These are phyloP conservation scores for Emesis castigata DNA, from an alignment of 2,888 invertebrate species.

Conservation along the genomic window DNA sequence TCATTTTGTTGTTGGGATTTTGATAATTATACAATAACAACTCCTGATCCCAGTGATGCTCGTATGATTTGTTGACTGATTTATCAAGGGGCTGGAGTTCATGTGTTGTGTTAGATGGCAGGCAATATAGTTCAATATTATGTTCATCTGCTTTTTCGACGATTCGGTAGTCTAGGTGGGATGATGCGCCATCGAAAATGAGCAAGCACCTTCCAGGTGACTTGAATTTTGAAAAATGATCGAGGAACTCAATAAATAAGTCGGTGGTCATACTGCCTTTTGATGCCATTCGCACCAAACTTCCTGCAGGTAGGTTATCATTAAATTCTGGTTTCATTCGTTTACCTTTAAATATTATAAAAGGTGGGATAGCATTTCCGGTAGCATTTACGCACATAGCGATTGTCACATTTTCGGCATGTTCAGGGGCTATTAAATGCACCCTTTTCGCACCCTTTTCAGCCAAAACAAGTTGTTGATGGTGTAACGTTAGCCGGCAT, in stretches of 20 bases:
- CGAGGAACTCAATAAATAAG: conserved; percentile 28
- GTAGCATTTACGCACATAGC: conserved; percentile 36
- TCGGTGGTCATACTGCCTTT: conserved; percentile 52
- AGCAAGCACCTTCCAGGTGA: conserved; percentile 40
- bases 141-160: conserved; percentile 45
- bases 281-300: conserved; percentile 47
- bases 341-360: conserved; percentile 42
- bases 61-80: conserved; percentile 32
- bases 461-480: conserved; percentile 9
- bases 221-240: conserved; percentile 44
- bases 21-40: too few relatives aligned
- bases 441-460: conserved; percentile 31
- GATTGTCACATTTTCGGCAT: conserved; percentile 48
- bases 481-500: not conserved
- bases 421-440: conserved; percentile 38
- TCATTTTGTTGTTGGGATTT: too few relatives aligned
- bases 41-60: conserved; percentile 46
- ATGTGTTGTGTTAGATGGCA: conserved; percentile 3
- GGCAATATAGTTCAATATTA: conserved; percentile 46
- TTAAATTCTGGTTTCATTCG: conserved; percentile 26
- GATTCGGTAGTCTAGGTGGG: conserved; percentile 35
- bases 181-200: conserved; percentile 47
- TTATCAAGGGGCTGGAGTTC: conserved; percentile 58
- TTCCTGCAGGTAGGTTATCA: conserved; percentile 50
- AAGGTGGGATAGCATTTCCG: conserved; percentile 36